phyloP scores from a whole-genome alignment of 1,140 invertebrate genomes.

The Drosophila repletoides region DNA sequence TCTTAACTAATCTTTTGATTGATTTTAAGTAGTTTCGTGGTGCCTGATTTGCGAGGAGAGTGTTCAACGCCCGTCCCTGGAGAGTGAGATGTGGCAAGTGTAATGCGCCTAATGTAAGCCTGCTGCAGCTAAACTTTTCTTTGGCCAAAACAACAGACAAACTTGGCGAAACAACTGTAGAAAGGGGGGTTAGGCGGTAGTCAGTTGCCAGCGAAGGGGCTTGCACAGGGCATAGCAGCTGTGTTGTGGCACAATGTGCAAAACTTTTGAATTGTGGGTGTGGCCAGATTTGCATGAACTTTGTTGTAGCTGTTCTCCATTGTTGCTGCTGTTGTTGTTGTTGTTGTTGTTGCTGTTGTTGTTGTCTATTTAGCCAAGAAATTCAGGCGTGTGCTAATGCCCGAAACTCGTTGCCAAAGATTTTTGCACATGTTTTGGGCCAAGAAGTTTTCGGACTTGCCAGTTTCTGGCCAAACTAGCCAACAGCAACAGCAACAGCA shows the following conservation, averaged over 20 bases:
- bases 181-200: background rate
- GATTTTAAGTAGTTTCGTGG: too few relatives aligned
- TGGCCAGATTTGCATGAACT: constrained; percentile 44
- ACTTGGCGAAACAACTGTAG: constrained; percentile 19
- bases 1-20: too few relatives aligned
- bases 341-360: constrained; percentile 31
- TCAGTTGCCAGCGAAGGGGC: background rate
- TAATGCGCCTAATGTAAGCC: constrained; percentile 30
- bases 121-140: constrained; percentile 16
- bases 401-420: constrained; percentile 61
- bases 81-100: constrained; percentile 26
- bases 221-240: constrained; percentile 23
- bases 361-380: constrained; percentile 52
- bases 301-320: constrained; percentile 15
- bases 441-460: constrained; percentile 53
- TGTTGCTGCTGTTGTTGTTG: constrained; percentile 7
- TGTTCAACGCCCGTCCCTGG: too few relatives aligned
- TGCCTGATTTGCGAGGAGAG: too few relatives aligned
- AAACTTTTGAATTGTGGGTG: constrained; percentile 39
- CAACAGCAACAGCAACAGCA: constrained; percentile 24
- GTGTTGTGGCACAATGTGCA: constrained; percentile 50
- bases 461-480: constrained; percentile 35
- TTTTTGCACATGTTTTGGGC: constrained; percentile 74
- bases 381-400: constrained; percentile 75
- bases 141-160: constrained; percentile 19